These are phyloP conservation scores for Lerista edwardsae DNA, from an alignment of 2,797 vertebrate species.

Conservation along the genomic window DNA sequence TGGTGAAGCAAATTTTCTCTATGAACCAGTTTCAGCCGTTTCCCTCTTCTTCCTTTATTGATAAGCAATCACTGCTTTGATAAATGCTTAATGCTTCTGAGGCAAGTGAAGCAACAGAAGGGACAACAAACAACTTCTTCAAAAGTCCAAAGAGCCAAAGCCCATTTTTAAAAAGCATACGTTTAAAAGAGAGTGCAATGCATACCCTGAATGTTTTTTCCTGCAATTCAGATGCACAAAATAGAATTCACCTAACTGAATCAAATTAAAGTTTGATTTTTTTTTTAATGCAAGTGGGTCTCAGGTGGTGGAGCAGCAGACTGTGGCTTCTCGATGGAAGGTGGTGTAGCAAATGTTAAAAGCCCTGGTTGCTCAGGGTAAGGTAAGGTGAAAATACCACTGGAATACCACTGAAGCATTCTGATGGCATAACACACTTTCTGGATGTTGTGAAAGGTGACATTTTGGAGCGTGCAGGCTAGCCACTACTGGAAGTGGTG, in stretches of 20 bases:
- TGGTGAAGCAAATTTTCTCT: neutral
- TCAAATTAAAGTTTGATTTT: neutral
- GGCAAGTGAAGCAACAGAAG: neutral
- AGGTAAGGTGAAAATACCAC: no score
- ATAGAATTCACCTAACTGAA: neutral
- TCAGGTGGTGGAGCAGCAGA: no score
- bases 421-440: no score
- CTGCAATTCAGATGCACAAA: neutral
- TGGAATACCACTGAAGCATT: no score
- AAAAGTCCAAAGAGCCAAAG: neutral
- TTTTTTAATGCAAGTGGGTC: neutral
- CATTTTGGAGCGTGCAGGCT: no score
- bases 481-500: no score
- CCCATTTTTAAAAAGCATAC: neutral
- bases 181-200: neutral
- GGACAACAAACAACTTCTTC: neutral
- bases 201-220: neutral
- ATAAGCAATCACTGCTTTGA: slow-evolving; percentile 1
- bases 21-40: slow-evolving; percentile 10
- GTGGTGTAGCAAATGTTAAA: neutral
- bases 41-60: neutral
- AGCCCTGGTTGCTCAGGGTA: neutral
- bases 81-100: neutral
- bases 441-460: no score
- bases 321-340: neutral